These are phyloP conservation scores for Parnassius mnemosyne DNA, from an alignment of 2,888 invertebrate genomes.

Conservation along the genomic window DNA sequence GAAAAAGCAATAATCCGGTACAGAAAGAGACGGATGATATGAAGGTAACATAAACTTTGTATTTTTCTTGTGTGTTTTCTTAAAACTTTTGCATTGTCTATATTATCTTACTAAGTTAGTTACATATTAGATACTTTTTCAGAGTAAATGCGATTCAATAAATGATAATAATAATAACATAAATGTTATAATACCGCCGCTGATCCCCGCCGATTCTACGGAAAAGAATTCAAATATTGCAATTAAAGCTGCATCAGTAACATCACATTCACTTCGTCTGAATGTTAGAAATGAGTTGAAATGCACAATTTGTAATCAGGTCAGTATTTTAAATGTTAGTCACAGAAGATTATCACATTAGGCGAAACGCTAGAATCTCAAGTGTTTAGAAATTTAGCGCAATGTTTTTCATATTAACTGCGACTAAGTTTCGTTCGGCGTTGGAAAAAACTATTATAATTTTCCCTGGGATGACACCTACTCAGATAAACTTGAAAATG, in stretches of 20 bases:
- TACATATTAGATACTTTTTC: constrained; percentile 1
- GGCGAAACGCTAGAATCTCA: background rate
- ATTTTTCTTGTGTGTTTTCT: background rate
- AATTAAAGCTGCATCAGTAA: constrained; percentile 21
- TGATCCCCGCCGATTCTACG: constrained; percentile 10
- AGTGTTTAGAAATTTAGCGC: no score
- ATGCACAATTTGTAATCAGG: constrained; percentile 55
- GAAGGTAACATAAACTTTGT: constrained; percentile 2
- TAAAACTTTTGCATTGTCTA: no score
- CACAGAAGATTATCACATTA: background rate
- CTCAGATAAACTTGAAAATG: no score
- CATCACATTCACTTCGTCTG: constrained; percentile 8
- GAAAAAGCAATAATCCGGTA: constrained; percentile 37
- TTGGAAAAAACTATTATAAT: no score
- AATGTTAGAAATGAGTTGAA: constrained; percentile 39
- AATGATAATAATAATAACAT: constrained; percentile 24
- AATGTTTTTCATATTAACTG: no score
- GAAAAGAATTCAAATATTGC: constrained; percentile 24
- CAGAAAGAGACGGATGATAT: background rate
- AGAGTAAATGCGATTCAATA: background rate
- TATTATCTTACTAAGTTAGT: background rate
- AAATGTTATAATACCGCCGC: constrained; percentile 1
- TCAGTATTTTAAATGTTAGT: constrained; percentile 29
- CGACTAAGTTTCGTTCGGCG: no score
- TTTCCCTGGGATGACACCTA: no score